These are phyloP conservation scores for Riparia riparia DNA, from an alignment of 2,113 vertebrate genomes.

Conservation along the genomic window DNA sequence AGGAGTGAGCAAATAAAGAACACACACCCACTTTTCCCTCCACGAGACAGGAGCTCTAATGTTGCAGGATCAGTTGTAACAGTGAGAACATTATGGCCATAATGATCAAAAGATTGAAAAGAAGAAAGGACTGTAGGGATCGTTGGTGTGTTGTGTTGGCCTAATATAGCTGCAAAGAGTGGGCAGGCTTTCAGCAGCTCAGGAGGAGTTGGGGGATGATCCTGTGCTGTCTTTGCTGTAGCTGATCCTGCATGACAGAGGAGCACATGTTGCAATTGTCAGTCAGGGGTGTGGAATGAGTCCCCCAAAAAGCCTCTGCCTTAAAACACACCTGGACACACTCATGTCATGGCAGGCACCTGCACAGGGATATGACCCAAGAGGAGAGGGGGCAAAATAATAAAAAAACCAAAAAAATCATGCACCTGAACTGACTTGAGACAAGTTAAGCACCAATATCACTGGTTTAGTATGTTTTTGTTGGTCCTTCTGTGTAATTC, in stretches of 20 bases:
- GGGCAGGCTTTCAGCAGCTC: not conserved
- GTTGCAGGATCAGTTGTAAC: not conserved
- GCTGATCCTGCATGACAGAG: not conserved
- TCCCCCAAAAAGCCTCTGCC: not conserved
- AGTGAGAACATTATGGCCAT: not conserved
- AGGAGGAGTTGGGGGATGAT: rapidly evolving
- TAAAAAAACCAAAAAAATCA: not conserved
- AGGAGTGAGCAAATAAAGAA: not conserved
- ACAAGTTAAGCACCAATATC: not conserved
- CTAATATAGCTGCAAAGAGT: not conserved
- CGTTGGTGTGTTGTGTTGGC: not conserved
- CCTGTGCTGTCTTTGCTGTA: not conserved
- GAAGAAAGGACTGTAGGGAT: not conserved
- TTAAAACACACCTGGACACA: not conserved
- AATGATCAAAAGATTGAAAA: not conserved
- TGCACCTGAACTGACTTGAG: not conserved
- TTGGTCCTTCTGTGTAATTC: not conserved
- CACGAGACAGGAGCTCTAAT: not conserved
- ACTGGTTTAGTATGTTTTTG: not conserved
- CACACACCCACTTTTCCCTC: not conserved
- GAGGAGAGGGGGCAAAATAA: not conserved
- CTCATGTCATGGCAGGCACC: not conserved
- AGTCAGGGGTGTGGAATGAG: not conserved
- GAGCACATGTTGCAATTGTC: not conserved
- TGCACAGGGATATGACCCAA: not conserved